These are phyloP conservation scores for Agapornis canus DNA, from an alignment of 2,797 vertebrate genomes.

Conservation along the genomic window DNA sequence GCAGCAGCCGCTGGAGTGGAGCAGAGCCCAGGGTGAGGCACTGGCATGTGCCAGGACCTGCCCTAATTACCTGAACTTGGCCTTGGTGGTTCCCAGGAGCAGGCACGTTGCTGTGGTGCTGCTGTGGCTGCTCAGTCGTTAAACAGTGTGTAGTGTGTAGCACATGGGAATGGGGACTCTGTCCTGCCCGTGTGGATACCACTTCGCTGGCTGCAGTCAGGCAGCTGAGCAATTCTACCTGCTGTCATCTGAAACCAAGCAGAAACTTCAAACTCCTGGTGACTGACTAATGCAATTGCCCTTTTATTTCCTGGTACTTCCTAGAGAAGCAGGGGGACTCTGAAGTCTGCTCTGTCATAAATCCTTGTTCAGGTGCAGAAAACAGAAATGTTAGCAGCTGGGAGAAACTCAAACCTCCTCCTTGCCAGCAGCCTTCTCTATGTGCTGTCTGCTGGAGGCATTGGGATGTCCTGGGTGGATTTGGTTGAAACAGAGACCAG, in stretches of 20 bases:
- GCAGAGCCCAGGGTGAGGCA: not conserved
- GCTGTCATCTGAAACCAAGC: constrained; percentile 37
- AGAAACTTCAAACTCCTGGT: constrained; percentile 22
- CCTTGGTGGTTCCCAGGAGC: not conserved
- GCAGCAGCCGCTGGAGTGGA: not conserved
- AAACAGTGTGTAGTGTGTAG: fast-evolving
- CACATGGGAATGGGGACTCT: fast-evolving
- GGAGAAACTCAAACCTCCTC: not conserved
- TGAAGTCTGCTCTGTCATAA: not conserved
- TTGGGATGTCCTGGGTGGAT: not conserved
- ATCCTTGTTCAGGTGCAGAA: constrained; percentile 1
- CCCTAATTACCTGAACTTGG: not conserved
- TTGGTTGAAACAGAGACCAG: not conserved
- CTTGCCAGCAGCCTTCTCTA: not conserved
- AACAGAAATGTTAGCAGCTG: not conserved
- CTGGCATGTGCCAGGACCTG: not conserved
- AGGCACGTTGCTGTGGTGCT: not conserved
- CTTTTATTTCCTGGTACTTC: constrained; percentile 51
- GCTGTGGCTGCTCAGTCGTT: fast-evolving
- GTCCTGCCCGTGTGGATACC: fast-evolving
- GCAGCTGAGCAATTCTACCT: constrained; percentile 4
- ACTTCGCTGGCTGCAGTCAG: not conserved
- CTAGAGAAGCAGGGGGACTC: constrained; percentile 26
- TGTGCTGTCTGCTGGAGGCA: fast-evolving
- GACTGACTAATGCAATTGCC: constrained; percentile 57